Evolutionary conservation across 2,113 vertebrate genomes (phyloP).

Genomic region (Oncorhynchus tshawytscha): DNA sequence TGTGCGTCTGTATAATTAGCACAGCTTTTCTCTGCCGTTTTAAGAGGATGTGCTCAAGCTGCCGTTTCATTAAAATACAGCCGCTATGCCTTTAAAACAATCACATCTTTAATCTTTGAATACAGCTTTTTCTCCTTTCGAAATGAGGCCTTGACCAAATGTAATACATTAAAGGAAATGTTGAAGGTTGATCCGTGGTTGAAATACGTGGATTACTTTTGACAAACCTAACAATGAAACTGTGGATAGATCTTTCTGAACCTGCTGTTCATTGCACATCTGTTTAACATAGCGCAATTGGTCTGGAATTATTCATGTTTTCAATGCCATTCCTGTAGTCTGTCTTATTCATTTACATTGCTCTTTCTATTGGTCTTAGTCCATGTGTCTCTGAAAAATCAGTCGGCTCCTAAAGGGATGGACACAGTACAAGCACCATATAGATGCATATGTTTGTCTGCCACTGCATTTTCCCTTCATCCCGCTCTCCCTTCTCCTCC

Average conservation of each 20-base stretch:
- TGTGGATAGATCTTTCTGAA: neutral
- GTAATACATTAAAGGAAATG: neutral
- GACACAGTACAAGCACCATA: conserved; percentile 6
- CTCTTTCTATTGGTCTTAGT: neutral
- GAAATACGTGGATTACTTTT: neutral
- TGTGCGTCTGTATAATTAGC: conserved; percentile 14
- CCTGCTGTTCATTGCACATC: neutral
- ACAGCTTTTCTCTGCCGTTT: conserved; percentile 15
- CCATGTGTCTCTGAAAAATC: neutral
- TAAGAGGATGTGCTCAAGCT: neutral
- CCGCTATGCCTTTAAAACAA: neutral
- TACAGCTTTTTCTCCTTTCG: neutral
- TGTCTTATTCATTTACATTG: too few relatives aligned
- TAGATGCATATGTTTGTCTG: too few relatives aligned
- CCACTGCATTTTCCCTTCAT: neutral
- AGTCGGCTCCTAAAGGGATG: neutral
- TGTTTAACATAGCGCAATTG: neutral
- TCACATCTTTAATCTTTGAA: neutral
- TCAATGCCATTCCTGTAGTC: neutral
- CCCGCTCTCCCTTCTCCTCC: conserved; percentile 11
- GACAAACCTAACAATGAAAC: neutral
- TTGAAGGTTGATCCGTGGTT: too few relatives aligned
- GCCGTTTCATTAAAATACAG: neutral
- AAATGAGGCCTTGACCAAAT: neutral
- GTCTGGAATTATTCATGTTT: neutral